Evolutionary conservation across 2,888 invertebrate genomes (phyloP), one percentile per base, ranked within the genome.

Genomic region (Megastigmus dorsalis): DNA sequence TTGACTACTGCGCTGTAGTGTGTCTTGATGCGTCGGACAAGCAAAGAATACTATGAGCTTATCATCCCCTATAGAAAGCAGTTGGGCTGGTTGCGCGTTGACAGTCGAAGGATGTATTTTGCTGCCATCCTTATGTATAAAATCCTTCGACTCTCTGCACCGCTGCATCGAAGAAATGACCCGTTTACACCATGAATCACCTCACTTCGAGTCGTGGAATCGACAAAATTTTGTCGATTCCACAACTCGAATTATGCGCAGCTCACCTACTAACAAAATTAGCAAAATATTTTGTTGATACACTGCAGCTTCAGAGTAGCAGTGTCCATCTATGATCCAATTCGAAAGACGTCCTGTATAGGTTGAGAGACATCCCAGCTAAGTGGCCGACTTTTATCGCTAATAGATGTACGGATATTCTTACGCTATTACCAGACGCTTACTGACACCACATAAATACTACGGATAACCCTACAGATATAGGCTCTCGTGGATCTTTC

Each of bases 361-460:
- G 13, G 59, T 26, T 41, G 2, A 38, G n/a, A 7, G 28, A 18
- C 13, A n/a, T 41, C 6, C 59, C 59, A 41, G 9, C 59, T 7
- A 59, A 30, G 15, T 59, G 59, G 28, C 41, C 38, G n/a, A 26
- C 41, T 1, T 59, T 55, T 13, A 20, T 55, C 1, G 45, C 45
- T 3, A 28, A 62, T 15, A 15, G 30, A 18, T 60, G 30, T 30
- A 1, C 18, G 3, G 45, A 28, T 7, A 60, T 60, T 9, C 5
- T 9, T 3, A 60, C 45, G 1, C 5, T 15, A 0, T n/a, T 60
- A 18, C 60, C 60, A 0, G 18, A 43, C 15, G 60, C 43, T 15
- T 45, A 36, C 30, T 45, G 43, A 45, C 60, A 60, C 15, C 10
- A 60, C 30, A 30, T 43, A 13, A 60, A 60, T 9, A 6, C 60